phyloP scores from a whole-genome alignment of 2,888 invertebrate species.

The Meta bourneti region DNA sequence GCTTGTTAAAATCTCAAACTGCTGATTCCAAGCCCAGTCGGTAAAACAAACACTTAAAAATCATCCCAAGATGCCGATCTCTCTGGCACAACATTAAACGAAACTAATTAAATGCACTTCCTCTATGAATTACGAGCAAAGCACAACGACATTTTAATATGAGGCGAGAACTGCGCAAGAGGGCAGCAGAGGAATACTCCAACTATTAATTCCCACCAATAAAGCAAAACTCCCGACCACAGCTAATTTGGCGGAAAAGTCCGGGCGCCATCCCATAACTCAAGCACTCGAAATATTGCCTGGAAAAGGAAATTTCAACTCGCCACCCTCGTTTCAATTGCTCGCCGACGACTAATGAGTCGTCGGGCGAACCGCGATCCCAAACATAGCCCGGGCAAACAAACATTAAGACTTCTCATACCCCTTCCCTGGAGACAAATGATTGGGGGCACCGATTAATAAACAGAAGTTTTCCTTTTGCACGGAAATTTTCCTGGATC shows the following conservation, averaged over 20 bases:
- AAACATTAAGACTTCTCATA: conserved; percentile 2
- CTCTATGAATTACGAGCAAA: too few relatives aligned
- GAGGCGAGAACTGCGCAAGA: too few relatives aligned
- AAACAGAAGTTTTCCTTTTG: conserved; percentile 13
- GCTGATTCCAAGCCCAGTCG: too few relatives aligned
- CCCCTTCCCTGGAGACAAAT: conserved; percentile 26
- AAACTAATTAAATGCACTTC: too few relatives aligned
- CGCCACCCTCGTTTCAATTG: background rate
- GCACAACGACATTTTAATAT: too few relatives aligned
- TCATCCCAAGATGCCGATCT: too few relatives aligned
- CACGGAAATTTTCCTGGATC: background rate
- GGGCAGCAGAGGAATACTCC: too few relatives aligned
- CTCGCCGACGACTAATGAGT: background rate
- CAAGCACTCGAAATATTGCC: background rate
- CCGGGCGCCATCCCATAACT: background rate
- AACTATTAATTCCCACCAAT: background rate
- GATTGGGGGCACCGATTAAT: conserved; percentile 31
- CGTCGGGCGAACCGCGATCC: background rate
- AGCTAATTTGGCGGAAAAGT: background rate
- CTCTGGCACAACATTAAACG: too few relatives aligned
- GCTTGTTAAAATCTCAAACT: too few relatives aligned
- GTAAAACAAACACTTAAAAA: too few relatives aligned
- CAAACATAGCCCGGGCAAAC: conserved; percentile 2
- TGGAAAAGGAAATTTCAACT: background rate
- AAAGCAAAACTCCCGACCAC: background rate